phyloP scores from a whole-genome alignment of 2,797 vertebrate genomes.

The Eupleurogrammus muticus region DNA sequence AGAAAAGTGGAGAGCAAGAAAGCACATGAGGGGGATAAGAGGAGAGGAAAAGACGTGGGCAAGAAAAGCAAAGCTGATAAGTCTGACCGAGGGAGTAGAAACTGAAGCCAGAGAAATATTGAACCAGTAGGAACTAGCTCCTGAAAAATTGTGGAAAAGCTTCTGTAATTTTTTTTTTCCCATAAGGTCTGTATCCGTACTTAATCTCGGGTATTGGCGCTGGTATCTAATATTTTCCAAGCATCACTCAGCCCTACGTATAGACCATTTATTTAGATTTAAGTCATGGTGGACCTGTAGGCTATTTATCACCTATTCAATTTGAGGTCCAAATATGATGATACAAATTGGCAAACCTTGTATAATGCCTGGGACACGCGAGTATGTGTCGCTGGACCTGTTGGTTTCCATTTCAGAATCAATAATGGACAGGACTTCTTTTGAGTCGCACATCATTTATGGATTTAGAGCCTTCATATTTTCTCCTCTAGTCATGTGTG shows the following conservation, averaged over 20 bases:
- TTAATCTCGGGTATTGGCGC: neutral
- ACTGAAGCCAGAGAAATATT: constrained; percentile 23
- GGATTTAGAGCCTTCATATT: too few relatives aligned
- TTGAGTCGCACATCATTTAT: too few relatives aligned
- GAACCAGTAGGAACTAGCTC: too few relatives aligned
- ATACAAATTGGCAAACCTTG: neutral
- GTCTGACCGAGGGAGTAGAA: constrained; percentile 50
- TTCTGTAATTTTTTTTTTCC: neutral
- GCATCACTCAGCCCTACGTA: neutral
- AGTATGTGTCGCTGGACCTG: too few relatives aligned
- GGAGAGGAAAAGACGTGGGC: constrained; percentile 37
- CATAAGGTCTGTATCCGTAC: neutral
- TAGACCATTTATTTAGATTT: neutral
- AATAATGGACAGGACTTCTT: too few relatives aligned
- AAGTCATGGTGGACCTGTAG: neutral
- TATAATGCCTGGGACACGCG: too few relatives aligned
- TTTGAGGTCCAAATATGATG: neutral
- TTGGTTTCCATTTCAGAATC: too few relatives aligned
- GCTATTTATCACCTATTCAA: neutral
- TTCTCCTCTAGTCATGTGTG: too few relatives aligned
- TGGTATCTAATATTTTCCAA: neutral
- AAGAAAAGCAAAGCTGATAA: constrained; percentile 60
- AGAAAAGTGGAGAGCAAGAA: constrained; percentile 42
- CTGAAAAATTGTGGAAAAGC: too few relatives aligned
- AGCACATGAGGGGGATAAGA: constrained; percentile 52